Evolutionary conservation across 1,140 invertebrate genomes (phyloP).

Genomic region (Drosophila pseudoobscura): DNA sequence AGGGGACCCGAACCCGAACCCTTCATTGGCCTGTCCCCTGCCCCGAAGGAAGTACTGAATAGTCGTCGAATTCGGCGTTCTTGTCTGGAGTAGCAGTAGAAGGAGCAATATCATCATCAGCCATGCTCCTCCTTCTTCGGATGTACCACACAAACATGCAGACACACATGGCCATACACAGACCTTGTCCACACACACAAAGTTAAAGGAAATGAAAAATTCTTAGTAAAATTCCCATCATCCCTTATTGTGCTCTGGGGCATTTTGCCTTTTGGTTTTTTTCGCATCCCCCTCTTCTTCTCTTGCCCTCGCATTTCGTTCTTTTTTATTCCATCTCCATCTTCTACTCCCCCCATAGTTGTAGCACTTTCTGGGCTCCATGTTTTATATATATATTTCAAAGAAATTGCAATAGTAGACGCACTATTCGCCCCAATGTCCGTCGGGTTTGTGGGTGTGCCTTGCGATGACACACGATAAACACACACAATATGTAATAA

Average conservation of each 20-base stretch:
- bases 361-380: background rate
- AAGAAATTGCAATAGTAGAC: conserved; percentile 47
- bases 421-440: background rate
- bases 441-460: conserved; percentile 13
- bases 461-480: conserved; percentile 58
- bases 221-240: conserved; percentile 80
- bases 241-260: conserved; percentile 78
- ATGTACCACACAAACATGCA: conserved; percentile 33
- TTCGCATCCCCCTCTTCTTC: background rate
- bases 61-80: conserved; percentile 23
- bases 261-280: conserved; percentile 50
- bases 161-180: conserved; percentile 1
- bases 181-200: conserved; percentile 16
- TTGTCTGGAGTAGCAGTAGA: conserved; percentile 14
- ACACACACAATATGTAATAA: conserved; percentile 78
- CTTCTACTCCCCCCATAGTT: background rate
- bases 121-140: conserved; percentile 39
- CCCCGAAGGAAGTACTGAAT: conserved; percentile 58
- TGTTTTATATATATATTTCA: conserved; percentile 58
- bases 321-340: background rate
- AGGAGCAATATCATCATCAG: conserved; percentile 57
- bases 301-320: background rate
- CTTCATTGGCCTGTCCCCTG: conserved; percentile 51
- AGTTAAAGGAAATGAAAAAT: conserved; percentile 80
- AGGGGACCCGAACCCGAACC: conserved; percentile 29